Evolutionary conservation across 2,888 invertebrate species (phyloP).

Genomic region (Drosophila melanosoma): DNA sequence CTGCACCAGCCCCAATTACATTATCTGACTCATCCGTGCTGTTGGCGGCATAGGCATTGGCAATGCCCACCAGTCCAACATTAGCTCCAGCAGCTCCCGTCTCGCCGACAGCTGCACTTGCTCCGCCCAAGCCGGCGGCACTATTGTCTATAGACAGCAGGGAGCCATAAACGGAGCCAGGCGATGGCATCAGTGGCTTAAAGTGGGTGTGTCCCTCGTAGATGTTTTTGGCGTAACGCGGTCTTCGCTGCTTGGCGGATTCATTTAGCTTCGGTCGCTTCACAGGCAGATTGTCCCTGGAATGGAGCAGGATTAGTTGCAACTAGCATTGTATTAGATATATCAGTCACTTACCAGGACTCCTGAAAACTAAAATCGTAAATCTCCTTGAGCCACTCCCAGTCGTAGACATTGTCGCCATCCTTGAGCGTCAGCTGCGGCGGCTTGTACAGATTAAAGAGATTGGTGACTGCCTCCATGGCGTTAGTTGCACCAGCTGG

Average conservation of each 20-base stretch:
- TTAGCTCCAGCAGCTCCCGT: conserved; percentile 52
- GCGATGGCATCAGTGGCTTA: conserved; percentile 85
- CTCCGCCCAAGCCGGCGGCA: conserved; percentile 22
- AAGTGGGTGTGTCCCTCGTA: conserved; percentile 88
- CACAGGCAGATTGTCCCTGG: conserved; percentile 94
- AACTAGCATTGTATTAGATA: background rate
- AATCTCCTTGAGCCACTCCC: conserved; percentile 92
- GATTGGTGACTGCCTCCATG: conserved; percentile 79
- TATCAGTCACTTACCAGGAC: conserved; percentile 89
- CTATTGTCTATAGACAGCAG: conserved; percentile 73
- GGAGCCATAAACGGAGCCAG: conserved; percentile 81
- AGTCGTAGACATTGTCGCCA: conserved; percentile 91
- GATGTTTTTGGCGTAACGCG: conserved; percentile 86
- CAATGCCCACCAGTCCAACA: conserved; percentile 74
- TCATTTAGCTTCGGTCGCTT: conserved; percentile 92
- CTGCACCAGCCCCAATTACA: conserved; percentile 21
- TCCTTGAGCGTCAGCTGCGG: conserved; percentile 92
- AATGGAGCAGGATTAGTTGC: background rate
- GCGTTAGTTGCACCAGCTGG: conserved; percentile 25
- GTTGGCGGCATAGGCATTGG: conserved; percentile 28
- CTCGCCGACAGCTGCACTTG: conserved; percentile 9
- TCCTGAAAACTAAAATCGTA: conserved; percentile 95
- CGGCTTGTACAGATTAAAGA: conserved; percentile 87
- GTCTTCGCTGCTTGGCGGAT: conserved; percentile 84
- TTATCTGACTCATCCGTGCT: conserved; percentile 67